Conservation (phyloP, 2,113 vertebrate genomes). For the Lipophrys pholis region DNA sequence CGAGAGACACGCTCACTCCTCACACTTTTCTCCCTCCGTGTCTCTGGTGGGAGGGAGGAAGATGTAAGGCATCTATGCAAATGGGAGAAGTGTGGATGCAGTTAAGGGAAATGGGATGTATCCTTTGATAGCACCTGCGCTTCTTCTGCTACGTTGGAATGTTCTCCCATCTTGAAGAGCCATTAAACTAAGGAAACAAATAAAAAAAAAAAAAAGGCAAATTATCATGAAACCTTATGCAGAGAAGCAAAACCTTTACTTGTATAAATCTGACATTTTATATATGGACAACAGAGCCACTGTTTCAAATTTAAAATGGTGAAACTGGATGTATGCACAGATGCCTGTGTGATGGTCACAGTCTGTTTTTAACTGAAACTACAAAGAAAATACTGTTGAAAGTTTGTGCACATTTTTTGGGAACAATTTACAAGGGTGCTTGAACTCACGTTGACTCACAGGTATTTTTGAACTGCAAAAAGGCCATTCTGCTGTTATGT, state of each 20-base stretch:
- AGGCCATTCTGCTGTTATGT: constrained; percentile 11
- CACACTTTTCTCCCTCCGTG: neutral
- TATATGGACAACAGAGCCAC: neutral
- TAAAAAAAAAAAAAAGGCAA: neutral
- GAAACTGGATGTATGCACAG: neutral
- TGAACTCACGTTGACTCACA: constrained; percentile 49
- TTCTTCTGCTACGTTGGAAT: neutral
- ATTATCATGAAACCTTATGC: neutral
- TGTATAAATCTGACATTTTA: neutral
- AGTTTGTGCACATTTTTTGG: constrained; percentile 8
- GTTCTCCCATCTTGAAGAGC: constrained; percentile 1
- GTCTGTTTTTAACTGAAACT: neutral
- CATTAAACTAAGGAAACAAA: neutral
- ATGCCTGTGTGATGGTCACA: constrained; percentile 1
- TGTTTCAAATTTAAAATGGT: neutral
- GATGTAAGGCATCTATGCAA: neutral
- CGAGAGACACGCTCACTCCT: neutral
- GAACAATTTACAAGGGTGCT: constrained; percentile 37
- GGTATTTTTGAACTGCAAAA: constrained; percentile 39
- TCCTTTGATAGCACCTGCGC: neutral
- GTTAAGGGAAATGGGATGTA: neutral
- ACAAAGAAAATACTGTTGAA: neutral
- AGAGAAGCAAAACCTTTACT: neutral
- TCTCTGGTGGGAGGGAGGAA: neutral
- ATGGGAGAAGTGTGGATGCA: neutral